Base-by-base conservation (phyloP, 1,140 invertebrate species). In the Zaprionus ghesquierei region DNA sequence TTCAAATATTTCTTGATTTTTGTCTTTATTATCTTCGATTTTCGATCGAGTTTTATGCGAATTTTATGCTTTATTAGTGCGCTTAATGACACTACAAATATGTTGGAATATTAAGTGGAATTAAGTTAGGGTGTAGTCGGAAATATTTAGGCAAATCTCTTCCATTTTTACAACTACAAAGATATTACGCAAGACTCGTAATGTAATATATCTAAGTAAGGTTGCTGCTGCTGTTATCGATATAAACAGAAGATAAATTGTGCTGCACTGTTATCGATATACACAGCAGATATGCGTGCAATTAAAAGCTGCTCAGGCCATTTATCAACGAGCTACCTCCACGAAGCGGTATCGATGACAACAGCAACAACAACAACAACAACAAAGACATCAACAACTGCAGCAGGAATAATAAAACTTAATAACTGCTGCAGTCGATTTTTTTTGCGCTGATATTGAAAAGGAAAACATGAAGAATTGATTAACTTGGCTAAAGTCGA, bases 321-420 rank as follows among this genome's bases (percentile, higher is more conserved):
- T 86, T 79, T 87, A 87, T 86, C 82, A 86, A 73, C 73, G 64
- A 65, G 73, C 68, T 74, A 58, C 60, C 54, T 44, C 55, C 10
- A 20, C 46, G 33, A 58, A 38, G 49, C 64, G 61, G 61, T 61
- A 63, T 69, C 74, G 77, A 77, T 86, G 81, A 85, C 81, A 85
- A 61, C 61, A 38, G 13, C 33, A 61, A 64, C 54, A 66, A 22
- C 49, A 55, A 18, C 49, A 35, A 33, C 33, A 65, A 61, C 65
- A 65, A 29, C 15, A 18, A 8, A 6, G 31, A n/a, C 55, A 63
- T 25, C 31, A 44, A 46, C 51, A 64, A 10, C 38, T 38, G 23
- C 33, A 62, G 49, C 53, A 56, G 25, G 1, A 77, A 50, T 62
- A 68, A 68, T 58, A 78, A 78, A 71, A 66, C 41, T 65, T 61